Evolutionary conservation across 2,888 invertebrate species (phyloP), one percentile per base, ranked within the genome.

Genomic region (Chelonus formosanus): DNA sequence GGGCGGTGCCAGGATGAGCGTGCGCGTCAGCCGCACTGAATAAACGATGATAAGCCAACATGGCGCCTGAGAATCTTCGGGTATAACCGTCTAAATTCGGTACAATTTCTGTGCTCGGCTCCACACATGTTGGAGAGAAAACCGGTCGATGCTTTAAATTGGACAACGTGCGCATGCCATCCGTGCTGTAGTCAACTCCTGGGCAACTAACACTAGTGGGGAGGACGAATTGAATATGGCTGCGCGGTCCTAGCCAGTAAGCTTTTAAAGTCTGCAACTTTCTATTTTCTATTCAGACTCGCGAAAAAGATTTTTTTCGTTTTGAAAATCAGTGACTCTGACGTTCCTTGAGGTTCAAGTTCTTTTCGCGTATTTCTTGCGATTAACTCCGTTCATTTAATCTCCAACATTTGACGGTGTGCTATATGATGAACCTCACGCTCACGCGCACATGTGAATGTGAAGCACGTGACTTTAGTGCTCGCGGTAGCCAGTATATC

Each of bases 61-160:
- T 72, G 72, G 72, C 71, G 71, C 52, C 56, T 36, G 7, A 10
- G 44, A 44, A 40, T 45, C 10, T 59, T 70, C 71, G 69, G 67
- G 55, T 60, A 60, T 56, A 54, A 64, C 40, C 65, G 67, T 36
- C 3, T 0, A 40, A 47, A 54, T 45, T 68, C 70, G 70, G 62
- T 60, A 62, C 60, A 44, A 6, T 53, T 6, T n/a, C 50, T 54
- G 10, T 56, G 32, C 58, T 62, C 34, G 35, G 36, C 61, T 44
- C 47, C 6, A 57, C 57, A 43, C 40, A 54, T 36, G 47, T 45
- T 52, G 61, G 48, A 69, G 65, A 40, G 40, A 71, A 74, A 75
- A 77, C 78, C 78, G 81, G 78, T 80, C 79, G 80, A 80, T 78
- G 75, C 71, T 62, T 52, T 67, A 70, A 56, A 65, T 68, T 69